Percentiles rank a stretch among this genome's conserved stretches.
Evolutionary conservation across 92 coral and sea anemone species (phyloP).

Genomic region (Actinostola sp.): DNA sequence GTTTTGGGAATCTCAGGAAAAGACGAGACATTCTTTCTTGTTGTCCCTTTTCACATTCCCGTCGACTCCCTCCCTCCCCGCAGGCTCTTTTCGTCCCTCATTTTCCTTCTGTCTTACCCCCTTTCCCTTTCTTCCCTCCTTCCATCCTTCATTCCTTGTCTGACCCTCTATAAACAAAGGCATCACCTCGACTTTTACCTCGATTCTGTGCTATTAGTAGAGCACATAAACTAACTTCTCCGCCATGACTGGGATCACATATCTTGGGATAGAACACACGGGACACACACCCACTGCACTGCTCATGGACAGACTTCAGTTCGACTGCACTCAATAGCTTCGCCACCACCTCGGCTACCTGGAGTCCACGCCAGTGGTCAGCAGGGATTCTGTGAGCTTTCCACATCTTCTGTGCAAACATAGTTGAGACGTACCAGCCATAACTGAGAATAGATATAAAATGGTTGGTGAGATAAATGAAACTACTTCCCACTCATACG

Average conservation of each 20-base stretch:
- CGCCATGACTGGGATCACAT: conserved; percentile 38
- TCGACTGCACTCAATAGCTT: conserved; percentile 35
- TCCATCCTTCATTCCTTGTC: neutral
- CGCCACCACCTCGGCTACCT: conserved; percentile 27
- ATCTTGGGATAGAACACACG: conserved; percentile 53
- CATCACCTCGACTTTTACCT: conserved; percentile 28
- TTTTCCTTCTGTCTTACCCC: too few relatives aligned
- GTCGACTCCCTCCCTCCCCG: too few relatives aligned
- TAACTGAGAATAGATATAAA: conserved; percentile 17
- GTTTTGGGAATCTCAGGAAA: neutral
- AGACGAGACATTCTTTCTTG: too few relatives aligned
- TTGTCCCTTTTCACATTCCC: too few relatives aligned
- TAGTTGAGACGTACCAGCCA: conserved; percentile 62
- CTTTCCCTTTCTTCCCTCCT: neutral
- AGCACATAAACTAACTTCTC: conserved; percentile 51
- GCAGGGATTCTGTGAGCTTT: conserved; percentile 47
- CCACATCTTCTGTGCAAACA: conserved; percentile 53
- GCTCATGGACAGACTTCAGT: conserved; percentile 24
- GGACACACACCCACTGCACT: conserved; percentile 53
- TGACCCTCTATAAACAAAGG: too few relatives aligned
- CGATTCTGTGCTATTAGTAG: conserved; percentile 44
- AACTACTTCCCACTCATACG: too few relatives aligned
- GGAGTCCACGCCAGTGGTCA: conserved; percentile 71
- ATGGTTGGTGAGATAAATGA: neutral
- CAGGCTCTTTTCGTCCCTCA: too few relatives aligned